Percentiles rank a stretch among this genome's conserved stretches.
phyloP scores from a whole-genome alignment of 1,140 invertebrate species.

The Neuroterus valhalla region DNA sequence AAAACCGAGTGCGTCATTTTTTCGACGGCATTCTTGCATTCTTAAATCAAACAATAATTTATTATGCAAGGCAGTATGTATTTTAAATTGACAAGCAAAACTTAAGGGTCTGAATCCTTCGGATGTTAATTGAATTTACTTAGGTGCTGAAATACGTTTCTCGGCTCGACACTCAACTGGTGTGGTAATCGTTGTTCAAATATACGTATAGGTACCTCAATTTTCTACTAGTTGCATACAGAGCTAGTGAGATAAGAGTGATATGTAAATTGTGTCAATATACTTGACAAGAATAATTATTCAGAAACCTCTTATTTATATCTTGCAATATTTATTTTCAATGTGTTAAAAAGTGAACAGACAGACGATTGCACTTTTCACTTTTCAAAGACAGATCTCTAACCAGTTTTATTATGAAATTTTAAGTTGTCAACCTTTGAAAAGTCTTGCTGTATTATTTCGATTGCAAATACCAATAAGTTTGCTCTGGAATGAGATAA shows the following conservation, averaged over 20 bases:
- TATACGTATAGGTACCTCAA: slow-evolving; percentile 6
- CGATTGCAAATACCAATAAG: too few species aligned
- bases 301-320: too few species aligned
- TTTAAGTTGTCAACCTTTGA: too few species aligned
- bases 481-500: too few species aligned
- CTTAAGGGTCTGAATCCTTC: background rate
- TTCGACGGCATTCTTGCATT: slow-evolving; percentile 4
- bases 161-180: background rate
- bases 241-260: background rate
- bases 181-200: slow-evolving; percentile 30
- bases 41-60: slow-evolving; percentile 5
- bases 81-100: slow-evolving; percentile 12
- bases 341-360: too few species aligned
- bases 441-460: too few species aligned
- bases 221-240: background rate
- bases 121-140: background rate
- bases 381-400: too few species aligned
- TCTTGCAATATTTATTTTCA: too few species aligned
- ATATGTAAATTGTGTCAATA: too few species aligned
- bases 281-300: too few species aligned
- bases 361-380: too few species aligned
- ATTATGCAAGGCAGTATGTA: background rate
- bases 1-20: slow-evolving; percentile 30
- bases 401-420: too few species aligned
- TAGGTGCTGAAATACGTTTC: slow-evolving; percentile 21